phyloP scores from a whole-genome alignment of 2,888 invertebrate species.

The Coenonympha glycerion region DNA sequence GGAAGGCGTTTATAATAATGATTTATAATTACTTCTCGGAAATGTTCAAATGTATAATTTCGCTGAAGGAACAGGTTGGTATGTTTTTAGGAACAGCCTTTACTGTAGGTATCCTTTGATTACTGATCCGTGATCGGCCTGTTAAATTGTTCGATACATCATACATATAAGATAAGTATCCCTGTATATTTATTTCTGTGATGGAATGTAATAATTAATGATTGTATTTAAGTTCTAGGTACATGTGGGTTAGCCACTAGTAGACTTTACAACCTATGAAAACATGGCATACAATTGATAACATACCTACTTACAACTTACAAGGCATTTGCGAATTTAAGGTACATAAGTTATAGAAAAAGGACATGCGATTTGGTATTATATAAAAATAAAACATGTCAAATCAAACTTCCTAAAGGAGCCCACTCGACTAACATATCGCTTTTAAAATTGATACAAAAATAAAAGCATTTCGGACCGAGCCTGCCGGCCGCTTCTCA shows the following conservation, averaged over 20 bases:
- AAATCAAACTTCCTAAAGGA: slow-evolving; percentile 24
- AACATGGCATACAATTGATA: no score
- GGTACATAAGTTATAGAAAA: neutral
- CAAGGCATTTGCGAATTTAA: no score
- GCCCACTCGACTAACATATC: slow-evolving; percentile 48
- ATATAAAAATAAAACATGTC: slow-evolving; percentile 2
- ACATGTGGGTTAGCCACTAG: no score
- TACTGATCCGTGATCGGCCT: neutral
- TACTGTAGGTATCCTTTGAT: neutral
- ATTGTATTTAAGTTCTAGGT: no score
- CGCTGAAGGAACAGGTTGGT: neutral
- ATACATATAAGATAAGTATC: no score
- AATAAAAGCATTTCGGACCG: slow-evolving; percentile 52
- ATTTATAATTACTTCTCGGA: slow-evolving; percentile 24
- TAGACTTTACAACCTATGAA: no score
- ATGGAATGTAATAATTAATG: no score
- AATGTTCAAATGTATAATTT: slow-evolving; percentile 11
- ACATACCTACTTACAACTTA: no score
- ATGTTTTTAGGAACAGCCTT: neutral
- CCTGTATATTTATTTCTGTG: no score
- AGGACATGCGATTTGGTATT: neutral
- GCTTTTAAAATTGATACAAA: slow-evolving; percentile 47
- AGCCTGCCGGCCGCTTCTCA: slow-evolving; percentile 49
- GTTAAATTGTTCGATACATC: no score
- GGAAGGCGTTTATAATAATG: slow-evolving; percentile 26